Base-by-base conservation (phyloP, 2,888 invertebrate genomes). In the Aelia acuminata region DNA sequence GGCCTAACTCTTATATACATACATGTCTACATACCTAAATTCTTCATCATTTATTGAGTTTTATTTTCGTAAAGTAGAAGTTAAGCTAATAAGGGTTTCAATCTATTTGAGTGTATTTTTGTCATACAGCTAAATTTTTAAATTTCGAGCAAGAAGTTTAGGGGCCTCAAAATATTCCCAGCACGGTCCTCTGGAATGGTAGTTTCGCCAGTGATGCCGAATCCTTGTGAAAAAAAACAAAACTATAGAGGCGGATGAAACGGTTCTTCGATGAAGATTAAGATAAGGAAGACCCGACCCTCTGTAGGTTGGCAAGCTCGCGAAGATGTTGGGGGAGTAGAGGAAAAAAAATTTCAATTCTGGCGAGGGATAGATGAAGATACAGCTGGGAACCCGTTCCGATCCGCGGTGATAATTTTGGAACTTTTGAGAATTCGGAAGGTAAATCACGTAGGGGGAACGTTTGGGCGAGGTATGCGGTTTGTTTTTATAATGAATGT, bases 371-470 rank as follows among this genome's bases (percentile, higher is more conserved):
- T 70, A 70, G 63, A 70, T 70, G 63, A 70, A 70, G 63, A 70
- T 70, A 70, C 63, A 15, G 35, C 10, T 70, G 18, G 20, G 20
- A 70, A 70, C 63, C 63, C 31, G 63, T 70, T 70, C 8, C 31
- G 63, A 35, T 70, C 63, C 26, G 3, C 63, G 18, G 63, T 35
- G 63, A 70, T 70, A 70, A 70, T 70, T 70, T 70, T 70, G 63
- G 35, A 35, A 20, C 63, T 70, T 70, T 70, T 35, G 63, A 70
- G 63, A 70, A 70, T 70, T 70, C 35, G 63, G 63, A 18, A 70
- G 63, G 63, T 70, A 70, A 70, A 70, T 70, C 63, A 70, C 63
- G 63, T 70, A 70, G 5, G n/a, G n/a, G n/a, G n/a, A 70, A 18
- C 63, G 63, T 35, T 70, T 18, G 4, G 63, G 63, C 31, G 31